phyloP scores from a whole-genome alignment of 2,113 vertebrate genomes.

The Ardeotis arabs region DNA sequence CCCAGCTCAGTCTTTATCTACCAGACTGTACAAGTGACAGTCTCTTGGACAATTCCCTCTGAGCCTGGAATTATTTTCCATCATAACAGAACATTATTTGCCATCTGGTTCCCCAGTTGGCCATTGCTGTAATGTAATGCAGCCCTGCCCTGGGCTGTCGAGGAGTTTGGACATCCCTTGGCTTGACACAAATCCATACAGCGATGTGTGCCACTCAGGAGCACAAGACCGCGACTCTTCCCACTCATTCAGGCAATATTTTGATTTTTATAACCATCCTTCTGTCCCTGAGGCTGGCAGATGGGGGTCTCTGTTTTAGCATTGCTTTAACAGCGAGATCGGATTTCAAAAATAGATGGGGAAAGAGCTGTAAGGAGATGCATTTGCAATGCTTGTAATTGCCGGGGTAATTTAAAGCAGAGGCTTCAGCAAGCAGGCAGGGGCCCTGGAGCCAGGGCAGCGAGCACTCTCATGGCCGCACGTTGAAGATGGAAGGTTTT shows the following conservation, averaged over 20 bases:
- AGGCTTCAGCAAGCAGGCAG: not conserved
- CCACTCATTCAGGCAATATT: not conserved
- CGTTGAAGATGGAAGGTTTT: not conserved
- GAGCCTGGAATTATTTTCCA: not conserved
- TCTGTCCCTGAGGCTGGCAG: not conserved
- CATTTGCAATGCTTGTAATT: not conserved
- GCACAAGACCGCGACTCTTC: not conserved
- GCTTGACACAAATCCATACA: not conserved
- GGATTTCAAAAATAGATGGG: not conserved
- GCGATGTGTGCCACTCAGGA: fast-evolving
- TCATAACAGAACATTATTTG: not conserved
- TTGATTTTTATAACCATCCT: not conserved
- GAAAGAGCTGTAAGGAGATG: not conserved
- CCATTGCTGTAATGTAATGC: not conserved
- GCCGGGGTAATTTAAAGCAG: not conserved
- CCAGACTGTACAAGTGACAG: not conserved
- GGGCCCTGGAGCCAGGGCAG: not conserved
- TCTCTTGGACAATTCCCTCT: not conserved
- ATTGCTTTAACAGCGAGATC: not conserved
- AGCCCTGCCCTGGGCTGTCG: not conserved
- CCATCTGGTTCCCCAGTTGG: constrained; percentile 6
- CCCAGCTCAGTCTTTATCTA: not conserved
- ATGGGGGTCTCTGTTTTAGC: not conserved
- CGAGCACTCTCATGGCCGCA: fast-evolving
- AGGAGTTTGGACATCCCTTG: not conserved